Percentiles rank a stretch among this genome's conserved stretches.
These are phyloP conservation scores for Andrena praecox DNA, from an alignment of 2,888 invertebrate species.

Conservation along the genomic window DNA sequence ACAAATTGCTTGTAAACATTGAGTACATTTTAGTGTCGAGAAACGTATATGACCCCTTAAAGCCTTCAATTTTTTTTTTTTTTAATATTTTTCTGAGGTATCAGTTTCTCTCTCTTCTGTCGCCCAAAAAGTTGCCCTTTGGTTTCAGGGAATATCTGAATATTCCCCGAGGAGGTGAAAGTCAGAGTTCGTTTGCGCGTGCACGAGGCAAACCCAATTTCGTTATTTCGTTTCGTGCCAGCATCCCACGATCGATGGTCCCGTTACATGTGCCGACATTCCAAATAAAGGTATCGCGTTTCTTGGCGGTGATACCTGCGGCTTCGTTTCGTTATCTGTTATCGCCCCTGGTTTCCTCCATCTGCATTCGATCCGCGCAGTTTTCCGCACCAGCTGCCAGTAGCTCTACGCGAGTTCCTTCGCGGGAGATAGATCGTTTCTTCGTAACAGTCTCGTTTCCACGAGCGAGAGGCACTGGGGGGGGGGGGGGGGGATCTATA, in stretches of 20 bases:
- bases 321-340: conserved; percentile 23
- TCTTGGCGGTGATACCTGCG: conserved; percentile 25
- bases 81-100: not conserved
- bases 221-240: conserved; percentile 40
- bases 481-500: too few species aligned
- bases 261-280: conserved; percentile 66
- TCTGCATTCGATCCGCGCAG: not conserved
- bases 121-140: too few species aligned
- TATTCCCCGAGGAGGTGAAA: not conserved
- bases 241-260: conserved; percentile 56
- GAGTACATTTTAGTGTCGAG: too few species aligned
- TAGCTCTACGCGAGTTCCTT: too few species aligned
- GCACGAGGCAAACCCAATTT: conserved; percentile 24
- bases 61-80: too few species aligned
- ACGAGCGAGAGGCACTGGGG: not conserved
- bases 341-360: not conserved
- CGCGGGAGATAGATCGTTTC: too few species aligned
- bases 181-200: not conserved
- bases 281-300: conserved; percentile 61
- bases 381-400: not conserved
- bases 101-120: not conserved
- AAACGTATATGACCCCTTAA: too few species aligned
- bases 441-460: not conserved
- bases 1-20: too few species aligned
- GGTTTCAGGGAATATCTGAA: not conserved